phyloP scores from a whole-genome alignment of 2,113 vertebrate genomes.

The Cromileptes altivelis region DNA sequence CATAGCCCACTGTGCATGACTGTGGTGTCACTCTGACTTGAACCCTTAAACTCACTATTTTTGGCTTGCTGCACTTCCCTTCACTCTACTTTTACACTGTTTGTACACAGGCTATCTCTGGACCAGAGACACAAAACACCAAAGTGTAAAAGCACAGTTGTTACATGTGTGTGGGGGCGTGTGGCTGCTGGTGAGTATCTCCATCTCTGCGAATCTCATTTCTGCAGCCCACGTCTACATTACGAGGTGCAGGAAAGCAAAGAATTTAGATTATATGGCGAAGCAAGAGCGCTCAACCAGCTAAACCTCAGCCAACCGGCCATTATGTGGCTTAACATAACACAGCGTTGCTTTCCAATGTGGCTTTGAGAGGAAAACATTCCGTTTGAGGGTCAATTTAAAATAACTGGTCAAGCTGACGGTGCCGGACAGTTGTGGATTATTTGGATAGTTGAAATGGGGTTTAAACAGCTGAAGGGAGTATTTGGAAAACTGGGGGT shows the following conservation, averaged over 20 bases:
- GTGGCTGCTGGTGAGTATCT: slow-evolving; percentile 46
- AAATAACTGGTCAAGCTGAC: slow-evolving; percentile 49
- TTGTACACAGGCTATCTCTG: slow-evolving; percentile 22
- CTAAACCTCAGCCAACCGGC: slow-evolving; percentile 64
- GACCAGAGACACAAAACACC: slow-evolving; percentile 27
- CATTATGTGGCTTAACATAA: slow-evolving; percentile 78
- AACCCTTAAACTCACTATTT: slow-evolving; percentile 12
- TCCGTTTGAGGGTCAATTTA: slow-evolving; percentile 46
- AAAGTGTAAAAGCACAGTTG: slow-evolving; percentile 50
- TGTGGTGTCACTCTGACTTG: background rate
- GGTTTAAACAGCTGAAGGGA: slow-evolving; percentile 71
- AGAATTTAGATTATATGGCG: slow-evolving; percentile 75
- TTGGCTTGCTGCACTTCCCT: background rate
- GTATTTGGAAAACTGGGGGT: slow-evolving; percentile 37
- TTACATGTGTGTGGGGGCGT: slow-evolving; percentile 58
- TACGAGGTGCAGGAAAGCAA: slow-evolving; percentile 68
- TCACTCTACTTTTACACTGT: slow-evolving; percentile 10
- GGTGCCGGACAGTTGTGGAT: slow-evolving; percentile 59
- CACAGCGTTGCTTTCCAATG: slow-evolving; percentile 58
- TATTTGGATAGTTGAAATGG: slow-evolving; percentile 61
- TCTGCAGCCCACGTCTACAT: slow-evolving; percentile 53
- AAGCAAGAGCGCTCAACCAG: slow-evolving; percentile 51
- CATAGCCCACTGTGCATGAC: background rate
- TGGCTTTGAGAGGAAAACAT: slow-evolving; percentile 57
- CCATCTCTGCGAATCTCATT: slow-evolving; percentile 42